phyloP scores from a whole-genome alignment of 2,113 vertebrate genomes.

The Gallinago jamesoni region DNA sequence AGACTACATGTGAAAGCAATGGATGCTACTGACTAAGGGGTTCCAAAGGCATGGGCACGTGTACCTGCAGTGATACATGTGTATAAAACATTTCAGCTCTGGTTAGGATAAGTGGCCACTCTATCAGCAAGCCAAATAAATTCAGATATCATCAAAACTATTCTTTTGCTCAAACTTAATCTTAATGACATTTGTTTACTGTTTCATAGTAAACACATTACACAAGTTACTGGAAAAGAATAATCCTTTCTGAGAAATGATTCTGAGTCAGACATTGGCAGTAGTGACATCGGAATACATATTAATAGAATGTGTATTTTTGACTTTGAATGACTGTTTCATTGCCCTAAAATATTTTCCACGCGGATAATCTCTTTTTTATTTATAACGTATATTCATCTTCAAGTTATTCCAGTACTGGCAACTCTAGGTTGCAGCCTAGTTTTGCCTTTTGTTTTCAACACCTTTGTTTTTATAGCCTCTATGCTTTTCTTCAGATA shows the following conservation, averaged over 20 bases:
- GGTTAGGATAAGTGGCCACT: not conserved
- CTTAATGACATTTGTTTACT: constrained; percentile 30
- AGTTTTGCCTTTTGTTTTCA: constrained; percentile 36
- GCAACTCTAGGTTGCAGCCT: not conserved
- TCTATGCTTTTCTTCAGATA: not conserved
- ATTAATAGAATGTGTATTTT: constrained; percentile 67
- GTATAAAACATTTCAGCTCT: not conserved
- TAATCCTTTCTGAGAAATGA: constrained; percentile 59
- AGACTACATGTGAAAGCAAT: not conserved
- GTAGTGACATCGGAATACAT: constrained; percentile 50
- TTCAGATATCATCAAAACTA: not conserved
- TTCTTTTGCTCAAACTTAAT: not conserved
- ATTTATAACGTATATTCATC: constrained; percentile 46
- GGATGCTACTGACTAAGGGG: not conserved
- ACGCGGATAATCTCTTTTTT: not conserved
- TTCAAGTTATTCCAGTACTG: constrained; percentile 27
- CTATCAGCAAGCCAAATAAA: not conserved
- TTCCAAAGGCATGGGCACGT: not conserved
- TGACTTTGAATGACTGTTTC: constrained; percentile 54
- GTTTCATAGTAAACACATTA: constrained; percentile 37
- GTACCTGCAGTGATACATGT: not conserved
- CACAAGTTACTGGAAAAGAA: constrained; percentile 54
- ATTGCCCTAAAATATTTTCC: constrained; percentile 55
- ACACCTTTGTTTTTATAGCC: not conserved
- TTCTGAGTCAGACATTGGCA: constrained; percentile 56